These are phyloP conservation scores for Gavia stellata DNA, from an alignment of 2,113 vertebrate genomes.

Conservation along the genomic window DNA sequence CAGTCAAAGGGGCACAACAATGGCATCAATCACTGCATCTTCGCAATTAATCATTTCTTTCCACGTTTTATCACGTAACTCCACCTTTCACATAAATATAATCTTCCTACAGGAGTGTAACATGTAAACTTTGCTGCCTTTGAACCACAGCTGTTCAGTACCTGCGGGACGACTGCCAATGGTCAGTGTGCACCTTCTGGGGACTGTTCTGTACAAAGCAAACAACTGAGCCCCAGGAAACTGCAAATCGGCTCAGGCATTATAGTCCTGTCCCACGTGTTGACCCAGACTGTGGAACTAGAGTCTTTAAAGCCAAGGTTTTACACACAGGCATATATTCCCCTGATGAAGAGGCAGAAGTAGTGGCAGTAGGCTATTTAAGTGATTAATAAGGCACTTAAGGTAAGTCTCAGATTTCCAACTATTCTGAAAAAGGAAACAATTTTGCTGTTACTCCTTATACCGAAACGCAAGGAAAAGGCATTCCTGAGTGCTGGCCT, in stretches of 20 bases:
- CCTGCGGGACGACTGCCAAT: not conserved
- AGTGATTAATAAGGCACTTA: conserved; percentile 3
- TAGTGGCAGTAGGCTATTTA: not conserved
- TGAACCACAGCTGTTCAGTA: not conserved
- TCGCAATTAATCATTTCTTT: conserved; percentile 14
- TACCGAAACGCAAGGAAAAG: accelerated
- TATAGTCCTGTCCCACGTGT: not conserved
- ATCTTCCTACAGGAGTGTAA: not conserved
- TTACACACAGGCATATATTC: not conserved
- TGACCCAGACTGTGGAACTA: not conserved
- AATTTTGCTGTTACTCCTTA: not conserved
- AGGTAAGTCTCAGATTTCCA: not conserved
- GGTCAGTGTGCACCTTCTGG: not conserved
- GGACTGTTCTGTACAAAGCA: not conserved
- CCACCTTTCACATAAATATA: not conserved
- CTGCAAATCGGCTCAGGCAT: not conserved
- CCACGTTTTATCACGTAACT: not conserved
- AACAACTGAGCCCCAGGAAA: not conserved
- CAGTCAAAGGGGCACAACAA: not conserved
- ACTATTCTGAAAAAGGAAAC: not conserved
- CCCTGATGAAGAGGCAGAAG: not conserved
- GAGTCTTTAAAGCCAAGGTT: not conserved
- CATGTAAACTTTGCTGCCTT: not conserved
- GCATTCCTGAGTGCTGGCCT: not conserved
- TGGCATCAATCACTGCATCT: conserved; percentile 7